Base-by-base conservation (phyloP, 92 coral and sea anemone species). In the Palythoa grandiflora region DNA sequence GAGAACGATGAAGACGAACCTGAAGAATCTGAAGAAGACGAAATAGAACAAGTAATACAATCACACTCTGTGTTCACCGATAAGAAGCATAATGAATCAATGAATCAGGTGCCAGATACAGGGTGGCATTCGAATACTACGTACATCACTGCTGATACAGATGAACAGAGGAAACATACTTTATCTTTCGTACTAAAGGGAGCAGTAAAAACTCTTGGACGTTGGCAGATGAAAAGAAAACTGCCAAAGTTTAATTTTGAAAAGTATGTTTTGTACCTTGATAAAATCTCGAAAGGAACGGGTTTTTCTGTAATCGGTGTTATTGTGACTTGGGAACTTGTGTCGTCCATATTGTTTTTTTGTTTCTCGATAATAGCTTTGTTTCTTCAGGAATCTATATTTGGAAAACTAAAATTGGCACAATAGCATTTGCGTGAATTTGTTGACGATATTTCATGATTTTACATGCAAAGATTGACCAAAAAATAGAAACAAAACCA, bases 381-480 rank as follows among this genome's bases (percentile, higher is more conserved):
- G 65, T 96, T 96, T 88, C 79, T 96, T 1, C 98, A 96, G 78
- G 98, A 96, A 77, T 90, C 98, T 35, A 96, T 96, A 53, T 96
- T 96, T 85, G 98, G 98, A 37, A 87, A 92, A 17, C 47, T 81
- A 12, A 68, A 81, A 66, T 48, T 81, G 54, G 86, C 86, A 12
- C 59, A 81, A 47, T 81, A 65, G 21, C 47, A 20, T 1, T 70
- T 70, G 4, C 50, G 7, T 44, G 50, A 44, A 44, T 44, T 44
- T 44, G 50, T 44, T 3, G 50, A 44, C 7, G 50, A 44, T 5
- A 44, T 44, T 44, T 44, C 7, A 8, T 44, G 50, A 8, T 8
- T 3, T 2, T 44, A 44, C 7, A 44, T 44, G 50, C 5, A 44
- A 44, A 44, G 50, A 44, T 44, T 2, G 50, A 44, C 50, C 50